phyloP scores from a whole-genome alignment of 2,113 vertebrate genomes.

The rat (Rattus norvegicus) region DNA sequence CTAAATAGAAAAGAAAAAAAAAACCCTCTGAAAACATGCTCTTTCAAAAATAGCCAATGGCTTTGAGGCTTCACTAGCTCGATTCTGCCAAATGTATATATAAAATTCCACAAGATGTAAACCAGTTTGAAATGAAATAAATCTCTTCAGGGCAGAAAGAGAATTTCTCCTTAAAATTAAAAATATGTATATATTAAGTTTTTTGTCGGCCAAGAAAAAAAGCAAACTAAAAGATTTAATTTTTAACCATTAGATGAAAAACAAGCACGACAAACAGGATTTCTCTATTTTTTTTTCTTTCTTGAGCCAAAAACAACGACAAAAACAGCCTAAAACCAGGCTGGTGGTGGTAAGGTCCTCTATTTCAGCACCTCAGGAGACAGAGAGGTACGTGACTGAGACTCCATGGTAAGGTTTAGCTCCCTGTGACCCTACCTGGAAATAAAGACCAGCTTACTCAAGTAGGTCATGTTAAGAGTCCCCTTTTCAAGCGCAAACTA shows the following conservation, averaged over 20 bases:
- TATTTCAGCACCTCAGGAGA: background rate
- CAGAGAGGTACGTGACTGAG: background rate
- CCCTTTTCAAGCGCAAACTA: background rate
- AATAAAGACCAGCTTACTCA: background rate
- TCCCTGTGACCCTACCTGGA: background rate
- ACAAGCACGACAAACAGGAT: background rate
- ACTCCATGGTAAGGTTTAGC: background rate
- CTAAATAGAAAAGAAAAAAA: constrained; percentile 71
- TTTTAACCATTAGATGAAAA: constrained; percentile 47
- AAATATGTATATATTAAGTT: background rate
- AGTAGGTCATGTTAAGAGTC: background rate
- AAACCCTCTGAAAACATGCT: constrained; percentile 61
- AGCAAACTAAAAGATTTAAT: constrained; percentile 7
- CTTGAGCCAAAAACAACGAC: constrained; percentile 25
- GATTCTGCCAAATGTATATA: constrained; percentile 67
- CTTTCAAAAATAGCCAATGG: constrained; percentile 76
- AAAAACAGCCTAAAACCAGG: background rate
- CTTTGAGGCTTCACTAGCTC: constrained; percentile 51
- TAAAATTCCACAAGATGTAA: constrained; percentile 57
- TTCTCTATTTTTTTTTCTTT: background rate
- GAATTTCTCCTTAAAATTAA: background rate
- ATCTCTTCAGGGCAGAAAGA: constrained; percentile 32
- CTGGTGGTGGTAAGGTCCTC: background rate
- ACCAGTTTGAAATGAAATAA: constrained; percentile 57
- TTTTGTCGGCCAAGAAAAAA: constrained; percentile 4